These are phyloP conservation scores for Octopus bimaculoides DNA, from an alignment of 1,140 invertebrate species.

Conservation along the genomic window DNA sequence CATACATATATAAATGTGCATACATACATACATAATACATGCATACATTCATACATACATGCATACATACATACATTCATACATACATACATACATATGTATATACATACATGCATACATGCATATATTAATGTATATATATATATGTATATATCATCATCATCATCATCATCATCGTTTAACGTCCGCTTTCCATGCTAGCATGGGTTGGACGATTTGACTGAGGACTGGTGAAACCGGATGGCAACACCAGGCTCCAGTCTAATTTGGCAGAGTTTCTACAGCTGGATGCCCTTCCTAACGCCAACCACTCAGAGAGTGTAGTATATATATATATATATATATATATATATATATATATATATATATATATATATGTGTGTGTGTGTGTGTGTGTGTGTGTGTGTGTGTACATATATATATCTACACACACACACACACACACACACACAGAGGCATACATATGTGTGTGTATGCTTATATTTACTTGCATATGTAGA, in stretches of 20 bases:
- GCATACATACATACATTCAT: not conserved
- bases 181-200: too few relatives aligned
- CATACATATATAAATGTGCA: not conserved
- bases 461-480: not conserved
- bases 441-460: not conserved
- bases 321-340: not conserved
- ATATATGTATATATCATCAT: not conserved
- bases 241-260: too few relatives aligned
- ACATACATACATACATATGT: not conserved
- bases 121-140: not conserved
- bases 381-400: conserved; percentile 16
- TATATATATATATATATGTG: conserved; percentile 1
- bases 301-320: too few relatives aligned
- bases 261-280: too few relatives aligned
- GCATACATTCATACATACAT: not conserved
- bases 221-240: too few relatives aligned
- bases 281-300: too few relatives aligned
- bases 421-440: not conserved
- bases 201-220: too few relatives aligned
- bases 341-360: not conserved
- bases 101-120: not conserved
- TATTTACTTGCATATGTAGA: not conserved
- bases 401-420: not conserved
- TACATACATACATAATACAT: not conserved
- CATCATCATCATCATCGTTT: too few relatives aligned